Evolutionary conservation across 2,113 vertebrate genomes (phyloP), one percentile per base, ranked within the genome.

Genomic region (Lutjanus erythropterus): DNA sequence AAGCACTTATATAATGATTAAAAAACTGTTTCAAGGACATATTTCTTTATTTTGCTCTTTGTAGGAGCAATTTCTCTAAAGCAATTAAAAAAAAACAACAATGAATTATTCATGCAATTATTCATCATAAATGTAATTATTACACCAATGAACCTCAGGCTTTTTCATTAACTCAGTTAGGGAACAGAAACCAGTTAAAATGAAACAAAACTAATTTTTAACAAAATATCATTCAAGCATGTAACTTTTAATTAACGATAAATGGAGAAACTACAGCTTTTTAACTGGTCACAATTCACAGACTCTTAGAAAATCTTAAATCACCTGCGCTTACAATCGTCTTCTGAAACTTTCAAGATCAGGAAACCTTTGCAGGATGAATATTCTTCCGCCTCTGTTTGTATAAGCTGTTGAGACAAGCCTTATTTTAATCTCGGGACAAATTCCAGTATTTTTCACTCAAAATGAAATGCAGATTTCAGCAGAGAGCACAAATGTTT

Each of bases 101-200:
- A 80, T 90, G 52, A 93, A 90, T 92, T 79, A 87, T 85, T 85
- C 70, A 86, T 80, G 78, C 44, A 78, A 83, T 80, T 77, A 86
- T 69, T 84, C 56, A 77, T 66, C 59, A 78, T 77, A 68, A 81
- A 73, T 75, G 35, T 81, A 84, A 87, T 88, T 75, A 86, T 83
- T 69, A 81, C 21, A 80, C n/a, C 7, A 42, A 29, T 23, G 50
- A 70, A 80, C 79, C 73, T 19, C 8, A 33, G 75, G 84, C 72
- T 75, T 29, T 68, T 66, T 58, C 42, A 81, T 79, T 68, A 74
- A 82, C 44, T 12, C 67, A 55, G 33, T 23, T 37, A 66, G 46
- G 12, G 79, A 71, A 59, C 60, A 39, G 18, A 42, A 58, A 76
- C 55, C 53, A 56, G 23, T 10, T 25, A 5, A 35, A 50, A 68